Base-by-base conservation (phyloP, 2,888 invertebrate species). In the Diaphora mendica region DNA sequence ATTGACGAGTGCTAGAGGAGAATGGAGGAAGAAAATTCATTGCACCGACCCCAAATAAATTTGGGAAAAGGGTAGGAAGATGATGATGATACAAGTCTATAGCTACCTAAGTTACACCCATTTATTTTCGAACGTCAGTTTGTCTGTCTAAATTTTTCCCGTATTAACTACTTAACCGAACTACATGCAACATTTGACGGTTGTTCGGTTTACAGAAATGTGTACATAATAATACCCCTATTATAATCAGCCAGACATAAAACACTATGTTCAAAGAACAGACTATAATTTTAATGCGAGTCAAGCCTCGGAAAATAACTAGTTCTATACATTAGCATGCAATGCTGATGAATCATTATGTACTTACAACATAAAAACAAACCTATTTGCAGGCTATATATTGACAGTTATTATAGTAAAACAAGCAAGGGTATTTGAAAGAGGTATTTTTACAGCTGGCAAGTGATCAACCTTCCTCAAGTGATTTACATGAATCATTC, bases 381-480 rank as follows among this genome's bases (percentile, higher is more conserved):
- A 71, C 39, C 55, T 68, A 65, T 74, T 71, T 72, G 81, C 79
- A 74, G 70, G 77, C 62, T 71, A 39, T 79, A 72, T 71, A 73
- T 72, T 59, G 79, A 84, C 55, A 64, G 68, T 73, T 64, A 72
- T 69, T 72, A 64, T 65, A 79, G 77, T 77, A 88, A 85, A 88
- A 88, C 81, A 76, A 72, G 85, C 76, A 78, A 79, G 84, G 87
- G 86, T 86, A 87, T 87, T 80, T 79, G 82, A 80, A 85, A 86
- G 82, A 78, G 81, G 79, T 90, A 90, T 92, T 91, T 91, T 90
- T 87, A 86, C 91, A 91, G 89, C 85, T 85, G 88, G 84, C 86
- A 87, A 85, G 88, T 89, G 90, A 91, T 90, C 90, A 90, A 85
- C 89, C 89, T 89, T 85, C 86, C 82, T 85, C 79, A 75, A 83